Evolutionary conservation across 1,140 invertebrate genomes (phyloP).

Genomic region (Hesperophylax magnus): DNA sequence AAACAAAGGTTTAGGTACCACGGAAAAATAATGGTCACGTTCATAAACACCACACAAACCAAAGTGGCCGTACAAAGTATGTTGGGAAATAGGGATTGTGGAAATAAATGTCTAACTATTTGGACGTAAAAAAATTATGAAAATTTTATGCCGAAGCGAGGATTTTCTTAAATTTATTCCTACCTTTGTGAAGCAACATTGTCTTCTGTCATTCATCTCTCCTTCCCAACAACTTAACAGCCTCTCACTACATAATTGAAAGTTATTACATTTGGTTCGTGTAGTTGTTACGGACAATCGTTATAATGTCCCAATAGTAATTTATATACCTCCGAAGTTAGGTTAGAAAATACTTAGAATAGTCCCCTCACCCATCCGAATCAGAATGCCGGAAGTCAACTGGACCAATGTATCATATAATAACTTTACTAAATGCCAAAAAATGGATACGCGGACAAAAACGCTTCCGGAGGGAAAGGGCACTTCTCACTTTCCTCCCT

Average conservation of each 20-base stretch:
- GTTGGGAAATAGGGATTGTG: too few relatives aligned
- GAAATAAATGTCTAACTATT: too few relatives aligned
- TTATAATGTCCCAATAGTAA: neutral
- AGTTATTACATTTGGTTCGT: neutral
- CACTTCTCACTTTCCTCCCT: neutral
- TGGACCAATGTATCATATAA: constrained; percentile 45
- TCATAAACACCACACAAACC: too few relatives aligned
- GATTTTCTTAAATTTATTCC: too few relatives aligned
- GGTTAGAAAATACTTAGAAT: neutral
- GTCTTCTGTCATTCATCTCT: too few relatives aligned
- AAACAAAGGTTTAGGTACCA: too few relatives aligned
- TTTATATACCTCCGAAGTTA: constrained; percentile 1
- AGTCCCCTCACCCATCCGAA: neutral
- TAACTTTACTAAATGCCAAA: constrained; percentile 52
- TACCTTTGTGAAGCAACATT: too few relatives aligned
- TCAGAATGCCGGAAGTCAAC: constrained; percentile 31
- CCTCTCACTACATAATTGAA: neutral
- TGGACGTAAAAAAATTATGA: too few relatives aligned
- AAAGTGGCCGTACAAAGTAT: too few relatives aligned
- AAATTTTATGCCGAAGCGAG: too few relatives aligned
- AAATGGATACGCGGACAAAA: constrained; percentile 53
- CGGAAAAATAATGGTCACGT: too few relatives aligned
- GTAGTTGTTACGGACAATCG: neutral
- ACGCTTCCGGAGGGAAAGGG: constrained; percentile 37
- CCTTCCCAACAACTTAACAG: too few relatives aligned